phyloP scores from a whole-genome alignment of 2,113 vertebrate genomes.

The Cathartes aura region DNA sequence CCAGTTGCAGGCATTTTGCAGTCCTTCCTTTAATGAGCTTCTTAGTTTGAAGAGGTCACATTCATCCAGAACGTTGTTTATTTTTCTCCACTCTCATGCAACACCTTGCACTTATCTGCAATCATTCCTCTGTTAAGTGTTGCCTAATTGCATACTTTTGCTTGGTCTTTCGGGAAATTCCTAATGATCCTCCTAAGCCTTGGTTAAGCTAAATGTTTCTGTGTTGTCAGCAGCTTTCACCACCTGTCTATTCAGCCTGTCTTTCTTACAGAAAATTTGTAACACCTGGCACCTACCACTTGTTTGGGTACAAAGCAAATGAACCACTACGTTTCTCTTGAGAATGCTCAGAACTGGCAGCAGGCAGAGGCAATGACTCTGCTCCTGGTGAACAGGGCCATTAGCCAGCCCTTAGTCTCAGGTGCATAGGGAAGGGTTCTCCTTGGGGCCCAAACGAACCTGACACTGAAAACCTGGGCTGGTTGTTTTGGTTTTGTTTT shows the following conservation, averaged over 20 bases:
- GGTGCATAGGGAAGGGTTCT: background rate
- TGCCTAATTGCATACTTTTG: background rate
- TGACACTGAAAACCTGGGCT: background rate
- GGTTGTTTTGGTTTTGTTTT: background rate
- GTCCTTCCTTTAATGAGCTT: background rate
- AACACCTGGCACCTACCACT: constrained; percentile 6
- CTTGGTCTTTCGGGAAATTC: constrained; percentile 13
- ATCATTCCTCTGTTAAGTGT: background rate
- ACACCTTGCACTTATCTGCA: background rate
- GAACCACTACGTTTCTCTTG: rapidly evolving
- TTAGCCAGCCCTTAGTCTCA: background rate
- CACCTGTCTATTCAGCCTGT: constrained; percentile 24
- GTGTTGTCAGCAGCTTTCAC: constrained; percentile 43
- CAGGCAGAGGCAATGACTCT: background rate
- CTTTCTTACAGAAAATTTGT: background rate
- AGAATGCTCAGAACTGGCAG: background rate
- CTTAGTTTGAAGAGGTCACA: background rate
- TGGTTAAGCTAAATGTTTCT: background rate
- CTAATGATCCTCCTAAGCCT: background rate
- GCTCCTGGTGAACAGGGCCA: background rate
- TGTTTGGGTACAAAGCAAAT: background rate
- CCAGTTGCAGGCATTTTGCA: background rate
- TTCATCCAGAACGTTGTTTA: background rate
- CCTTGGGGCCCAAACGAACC: background rate
- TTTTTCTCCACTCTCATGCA: background rate